These are phyloP conservation scores for Oryzias javanicus DNA, from an alignment of 2,113 vertebrate genomes.

Conservation along the genomic window DNA sequence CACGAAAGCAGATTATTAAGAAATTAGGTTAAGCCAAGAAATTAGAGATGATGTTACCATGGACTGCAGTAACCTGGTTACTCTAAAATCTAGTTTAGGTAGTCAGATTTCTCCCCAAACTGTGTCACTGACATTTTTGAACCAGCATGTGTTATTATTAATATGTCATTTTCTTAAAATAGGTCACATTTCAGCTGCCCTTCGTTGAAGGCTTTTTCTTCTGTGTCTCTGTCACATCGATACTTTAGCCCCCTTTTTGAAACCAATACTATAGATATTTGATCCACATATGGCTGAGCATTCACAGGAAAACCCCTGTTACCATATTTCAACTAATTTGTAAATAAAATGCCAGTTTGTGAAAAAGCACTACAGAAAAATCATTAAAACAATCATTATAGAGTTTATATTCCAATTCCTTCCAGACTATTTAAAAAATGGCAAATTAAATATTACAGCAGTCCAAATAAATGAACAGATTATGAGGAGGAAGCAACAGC, in stretches of 20 bases:
- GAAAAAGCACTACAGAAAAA: too few relatives aligned
- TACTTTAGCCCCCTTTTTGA: background rate
- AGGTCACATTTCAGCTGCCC: background rate
- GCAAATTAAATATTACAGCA: too few relatives aligned
- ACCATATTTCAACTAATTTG: too few relatives aligned
- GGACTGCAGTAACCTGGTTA: conserved; percentile 27
- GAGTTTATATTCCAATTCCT: too few relatives aligned
- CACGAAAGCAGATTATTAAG: conserved; percentile 29
- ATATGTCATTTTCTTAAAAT: background rate
- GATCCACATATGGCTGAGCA: too few relatives aligned
- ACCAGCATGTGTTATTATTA: background rate
- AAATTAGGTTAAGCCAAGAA: conserved; percentile 30
- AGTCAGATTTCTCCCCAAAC: conserved; percentile 12
- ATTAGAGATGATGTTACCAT: conserved; percentile 31
- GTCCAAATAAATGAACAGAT: too few relatives aligned
- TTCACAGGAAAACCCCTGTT: too few relatives aligned
- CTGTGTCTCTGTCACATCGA: conserved; percentile 3
- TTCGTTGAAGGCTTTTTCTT: background rate
- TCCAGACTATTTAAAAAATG: too few relatives aligned
- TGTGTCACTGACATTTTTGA: conserved; percentile 2
- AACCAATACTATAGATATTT: background rate
- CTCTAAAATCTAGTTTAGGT: conserved; percentile 27
- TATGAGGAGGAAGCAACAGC: too few relatives aligned
- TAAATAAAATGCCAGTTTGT: too few relatives aligned
- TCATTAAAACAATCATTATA: too few relatives aligned